phyloP scores from a whole-genome alignment of 2,797 vertebrate genomes.

The Scarus forsteni region DNA sequence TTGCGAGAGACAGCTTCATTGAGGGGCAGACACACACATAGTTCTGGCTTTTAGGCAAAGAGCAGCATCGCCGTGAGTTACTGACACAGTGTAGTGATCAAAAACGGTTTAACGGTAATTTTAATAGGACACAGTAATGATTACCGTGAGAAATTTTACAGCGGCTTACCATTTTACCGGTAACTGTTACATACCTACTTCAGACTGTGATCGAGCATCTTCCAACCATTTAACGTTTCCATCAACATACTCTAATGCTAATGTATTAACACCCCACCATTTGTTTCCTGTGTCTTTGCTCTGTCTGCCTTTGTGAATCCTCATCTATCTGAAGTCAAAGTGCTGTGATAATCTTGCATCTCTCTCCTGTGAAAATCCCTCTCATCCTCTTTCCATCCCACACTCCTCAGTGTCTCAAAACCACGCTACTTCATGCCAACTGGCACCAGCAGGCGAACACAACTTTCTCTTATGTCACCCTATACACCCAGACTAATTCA shows the following conservation, averaged over 20 bases:
- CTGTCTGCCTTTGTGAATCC: constrained; percentile 62
- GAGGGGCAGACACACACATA: too few relatives aligned
- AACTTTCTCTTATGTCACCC: constrained; percentile 75
- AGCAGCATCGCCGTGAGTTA: too few relatives aligned
- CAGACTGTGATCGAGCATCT: constrained; percentile 21
- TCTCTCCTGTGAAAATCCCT: constrained; percentile 68
- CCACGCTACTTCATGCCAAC: constrained; percentile 73
- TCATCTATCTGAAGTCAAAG: constrained; percentile 73
- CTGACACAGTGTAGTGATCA: too few relatives aligned
- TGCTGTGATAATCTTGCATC: constrained; percentile 65
- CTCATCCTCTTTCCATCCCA: constrained; percentile 78
- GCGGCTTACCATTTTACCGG: too few relatives aligned
- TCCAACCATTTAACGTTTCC: constrained; percentile 3
- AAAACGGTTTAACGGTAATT: too few relatives aligned
- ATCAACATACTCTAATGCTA: not conserved
- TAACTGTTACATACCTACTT: too few relatives aligned
- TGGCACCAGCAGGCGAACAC: constrained; percentile 69
- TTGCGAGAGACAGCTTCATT: too few relatives aligned
- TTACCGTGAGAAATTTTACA: too few relatives aligned
- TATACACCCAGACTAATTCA: constrained; percentile 71
- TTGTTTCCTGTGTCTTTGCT: constrained; percentile 28
- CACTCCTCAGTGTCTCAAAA: constrained; percentile 73
- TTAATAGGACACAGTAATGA: too few relatives aligned
- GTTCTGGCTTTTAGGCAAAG: too few relatives aligned
- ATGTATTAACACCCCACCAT: not conserved